Percentiles rank a stretch among this genome's conserved stretches.
Conservation (phyloP, 1,140 invertebrate species). For the Conus betulinus region DNA sequence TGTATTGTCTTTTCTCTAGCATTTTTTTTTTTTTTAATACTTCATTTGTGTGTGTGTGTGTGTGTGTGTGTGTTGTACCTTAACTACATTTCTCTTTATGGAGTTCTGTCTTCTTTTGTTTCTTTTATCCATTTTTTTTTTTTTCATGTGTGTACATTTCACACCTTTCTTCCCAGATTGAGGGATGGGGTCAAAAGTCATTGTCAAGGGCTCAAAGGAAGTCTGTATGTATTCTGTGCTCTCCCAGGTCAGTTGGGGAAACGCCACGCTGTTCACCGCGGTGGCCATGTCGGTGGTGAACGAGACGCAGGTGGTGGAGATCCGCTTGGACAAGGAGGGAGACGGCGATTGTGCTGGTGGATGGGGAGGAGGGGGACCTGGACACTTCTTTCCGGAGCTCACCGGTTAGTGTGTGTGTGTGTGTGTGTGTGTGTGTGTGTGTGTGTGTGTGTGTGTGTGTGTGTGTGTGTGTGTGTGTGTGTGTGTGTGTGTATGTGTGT, state of each 20-base stretch:
- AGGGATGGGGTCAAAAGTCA: too few relatives aligned
- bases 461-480: neutral
- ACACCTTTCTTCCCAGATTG: too few relatives aligned
- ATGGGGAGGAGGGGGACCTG: slow-evolving; percentile 37
- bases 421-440: neutral
- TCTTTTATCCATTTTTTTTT: too few relatives aligned
- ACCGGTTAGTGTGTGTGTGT: slow-evolving; percentile 46
- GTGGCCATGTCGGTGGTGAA: slow-evolving; percentile 55
- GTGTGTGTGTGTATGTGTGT: too few relatives aligned
- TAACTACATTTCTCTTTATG: too few relatives aligned
- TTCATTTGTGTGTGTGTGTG: too few relatives aligned
- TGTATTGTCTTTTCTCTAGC: too few relatives aligned
- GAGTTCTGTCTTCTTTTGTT: too few relatives aligned
- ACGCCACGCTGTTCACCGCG: slow-evolving; percentile 67
- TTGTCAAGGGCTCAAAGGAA: neutral
- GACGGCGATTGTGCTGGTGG: slow-evolving; percentile 50
- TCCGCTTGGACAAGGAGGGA: slow-evolving; percentile 45
- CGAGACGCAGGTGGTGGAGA: slow-evolving; percentile 54
- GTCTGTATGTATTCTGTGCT: neutral
- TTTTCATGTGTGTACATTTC: too few relatives aligned
- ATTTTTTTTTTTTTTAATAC: too few relatives aligned
- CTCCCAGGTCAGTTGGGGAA: slow-evolving; percentile 58
- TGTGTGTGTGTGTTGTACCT: too few relatives aligned
- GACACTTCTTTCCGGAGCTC: slow-evolving; percentile 54
- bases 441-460: neutral